These are phyloP conservation scores for Lydus trimaculatus DNA, from an alignment of 2,888 invertebrate species.

Conservation along the genomic window DNA sequence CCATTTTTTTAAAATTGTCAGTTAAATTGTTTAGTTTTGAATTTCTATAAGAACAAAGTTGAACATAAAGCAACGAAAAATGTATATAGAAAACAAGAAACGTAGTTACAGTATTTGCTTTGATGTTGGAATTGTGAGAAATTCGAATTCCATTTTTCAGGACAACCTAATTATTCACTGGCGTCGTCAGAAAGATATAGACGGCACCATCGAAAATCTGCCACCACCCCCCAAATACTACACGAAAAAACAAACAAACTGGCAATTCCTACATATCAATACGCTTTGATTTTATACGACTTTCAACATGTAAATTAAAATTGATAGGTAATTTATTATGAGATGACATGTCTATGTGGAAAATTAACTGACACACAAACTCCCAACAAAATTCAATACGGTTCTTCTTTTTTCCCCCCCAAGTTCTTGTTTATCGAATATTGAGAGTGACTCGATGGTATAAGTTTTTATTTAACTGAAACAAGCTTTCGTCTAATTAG, in stretches of 20 bases:
- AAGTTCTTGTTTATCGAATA: not conserved
- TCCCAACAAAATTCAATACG: not conserved
- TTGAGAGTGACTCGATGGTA: not conserved
- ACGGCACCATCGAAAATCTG: too few relatives aligned
- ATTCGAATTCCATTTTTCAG: not conserved
- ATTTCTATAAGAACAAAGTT: not conserved
- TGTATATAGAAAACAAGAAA: not conserved
- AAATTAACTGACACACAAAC: not conserved
- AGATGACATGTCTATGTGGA: constrained; percentile 2
- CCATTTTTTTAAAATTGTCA: not conserved
- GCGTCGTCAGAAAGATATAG: not conserved
- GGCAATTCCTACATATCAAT: not conserved
- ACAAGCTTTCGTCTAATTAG: constrained; percentile 13
- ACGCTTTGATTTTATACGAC: not conserved
- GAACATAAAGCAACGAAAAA: not conserved
- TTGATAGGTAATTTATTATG: not conserved
- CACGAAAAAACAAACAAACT: not conserved
- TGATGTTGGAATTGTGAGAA: not conserved
- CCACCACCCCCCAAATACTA: not conserved
- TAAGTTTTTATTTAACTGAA: not conserved
- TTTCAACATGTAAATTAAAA: not conserved
- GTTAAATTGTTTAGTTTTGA: not conserved
- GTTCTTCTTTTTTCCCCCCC: not conserved
- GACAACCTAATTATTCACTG: not conserved
- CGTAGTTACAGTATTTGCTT: not conserved